These are phyloP conservation scores for Butastur rufipennis DNA, from an alignment of 2,113 vertebrate genomes.

Conservation along the genomic window DNA sequence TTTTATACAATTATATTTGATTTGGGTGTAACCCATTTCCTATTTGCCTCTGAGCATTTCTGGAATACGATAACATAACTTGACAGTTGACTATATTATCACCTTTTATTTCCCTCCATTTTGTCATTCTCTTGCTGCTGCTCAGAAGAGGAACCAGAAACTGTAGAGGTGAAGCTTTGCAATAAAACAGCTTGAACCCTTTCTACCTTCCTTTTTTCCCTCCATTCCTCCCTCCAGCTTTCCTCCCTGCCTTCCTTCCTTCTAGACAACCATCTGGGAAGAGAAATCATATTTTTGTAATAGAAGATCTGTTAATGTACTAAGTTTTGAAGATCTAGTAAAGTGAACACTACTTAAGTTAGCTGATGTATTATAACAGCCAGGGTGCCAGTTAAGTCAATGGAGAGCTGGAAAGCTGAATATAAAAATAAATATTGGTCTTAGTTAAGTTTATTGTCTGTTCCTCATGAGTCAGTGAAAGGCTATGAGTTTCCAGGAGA, in stretches of 20 bases:
- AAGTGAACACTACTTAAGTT: neutral
- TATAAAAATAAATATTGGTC: neutral
- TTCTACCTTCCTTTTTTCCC: neutral
- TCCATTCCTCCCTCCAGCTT: neutral
- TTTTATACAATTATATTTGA: neutral
- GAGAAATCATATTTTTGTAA: neutral
- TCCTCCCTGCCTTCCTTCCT: neutral
- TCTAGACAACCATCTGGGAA: neutral
- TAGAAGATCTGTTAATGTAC: neutral
- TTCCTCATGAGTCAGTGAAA: neutral
- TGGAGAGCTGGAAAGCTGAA: neutral
- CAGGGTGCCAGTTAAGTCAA: neutral
- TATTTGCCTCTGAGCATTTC: neutral
- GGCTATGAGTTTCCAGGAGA: neutral
- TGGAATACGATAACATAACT: neutral
- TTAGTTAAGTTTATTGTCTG: neutral
- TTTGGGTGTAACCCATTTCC: neutral
- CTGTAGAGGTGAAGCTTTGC: neutral
- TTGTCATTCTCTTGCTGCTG: neutral
- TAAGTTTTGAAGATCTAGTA: neutral
- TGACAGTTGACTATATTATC: neutral
- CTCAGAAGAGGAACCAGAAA: neutral
- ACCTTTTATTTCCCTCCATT: neutral
- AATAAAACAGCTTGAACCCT: neutral
- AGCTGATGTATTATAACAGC: neutral